Percentiles rank a stretch among this genome's conserved stretches.
These are phyloP conservation scores for Siniperca scherzeri DNA, from an alignment of 2,797 vertebrate genomes.

Conservation along the genomic window DNA sequence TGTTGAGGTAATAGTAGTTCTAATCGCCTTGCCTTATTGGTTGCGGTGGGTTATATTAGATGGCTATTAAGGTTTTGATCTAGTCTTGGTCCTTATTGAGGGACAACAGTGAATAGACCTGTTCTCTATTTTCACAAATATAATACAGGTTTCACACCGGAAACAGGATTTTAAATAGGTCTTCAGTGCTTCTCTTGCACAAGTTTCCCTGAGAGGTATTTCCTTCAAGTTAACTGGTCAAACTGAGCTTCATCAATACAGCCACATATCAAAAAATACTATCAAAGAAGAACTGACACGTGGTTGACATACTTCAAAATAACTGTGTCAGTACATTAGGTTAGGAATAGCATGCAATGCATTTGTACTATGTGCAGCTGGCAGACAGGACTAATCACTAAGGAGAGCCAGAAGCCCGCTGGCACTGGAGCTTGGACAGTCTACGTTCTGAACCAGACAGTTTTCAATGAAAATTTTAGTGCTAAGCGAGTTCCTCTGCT, in stretches of 20 bases:
- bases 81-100: not conserved
- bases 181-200: not conserved
- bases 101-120: not conserved
- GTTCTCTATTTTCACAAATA: not conserved
- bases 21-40: not conserved
- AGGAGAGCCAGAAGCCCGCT: not conserved
- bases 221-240: not conserved
- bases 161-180: not conserved
- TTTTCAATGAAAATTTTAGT: not conserved
- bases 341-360: not conserved
- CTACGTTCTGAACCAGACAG: not conserved
- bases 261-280: not conserved
- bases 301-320: not conserved
- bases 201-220: not conserved
- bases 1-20: not conserved
- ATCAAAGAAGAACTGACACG: not conserved
- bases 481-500: not conserved
- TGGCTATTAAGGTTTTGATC: not conserved
- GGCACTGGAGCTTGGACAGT: not conserved
- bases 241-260: not conserved
- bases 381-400: slow-evolving; percentile 21
- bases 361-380: not conserved
- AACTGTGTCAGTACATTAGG: not conserved
- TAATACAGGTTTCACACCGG: not conserved
- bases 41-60: not conserved